Conservation (phyloP, 2,888 invertebrate genomes). For the Trissoscelio sp. region DNA sequence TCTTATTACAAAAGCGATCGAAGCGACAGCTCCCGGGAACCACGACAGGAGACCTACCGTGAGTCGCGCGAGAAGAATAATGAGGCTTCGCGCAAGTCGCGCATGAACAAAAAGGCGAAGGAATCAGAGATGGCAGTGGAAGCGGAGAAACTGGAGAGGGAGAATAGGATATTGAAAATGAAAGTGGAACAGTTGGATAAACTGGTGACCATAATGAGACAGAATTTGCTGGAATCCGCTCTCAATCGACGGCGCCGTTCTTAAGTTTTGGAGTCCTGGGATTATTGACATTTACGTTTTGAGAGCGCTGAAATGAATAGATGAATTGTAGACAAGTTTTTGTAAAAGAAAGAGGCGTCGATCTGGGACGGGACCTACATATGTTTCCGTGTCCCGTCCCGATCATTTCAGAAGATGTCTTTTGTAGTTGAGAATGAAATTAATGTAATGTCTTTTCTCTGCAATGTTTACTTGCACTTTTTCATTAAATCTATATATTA, state of each 20-base stretch:
- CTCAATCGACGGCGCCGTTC: conserved; percentile 79
- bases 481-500: too few species aligned
- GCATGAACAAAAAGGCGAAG: conserved; percentile 88
- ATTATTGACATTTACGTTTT: neutral
- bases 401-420: conserved; percentile 38
- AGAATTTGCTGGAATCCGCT: conserved; percentile 87
- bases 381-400: conserved; percentile 55
- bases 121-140: conserved; percentile 85
- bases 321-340: neutral
- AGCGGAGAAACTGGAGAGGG: conserved; percentile 85
- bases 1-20: conserved; percentile 17
- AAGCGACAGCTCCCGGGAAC: neutral
- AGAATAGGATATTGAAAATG: conserved; percentile 87
- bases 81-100: conserved; percentile 90
- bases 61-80: conserved; percentile 91
- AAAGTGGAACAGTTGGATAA: conserved; percentile 88
- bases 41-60: conserved; percentile 84
- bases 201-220: conserved; percentile 87
- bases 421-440: conserved; percentile 15
- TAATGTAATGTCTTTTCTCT: neutral
- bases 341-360: conserved; percentile 30
- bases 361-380: conserved; percentile 51
- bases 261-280: neutral
- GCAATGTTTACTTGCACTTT: neutral
- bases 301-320: neutral